Percentiles rank a stretch among this genome's conserved stretches.
phyloP scores from a whole-genome alignment of 2,797 vertebrate genomes.

The Garrulus glandarius region DNA sequence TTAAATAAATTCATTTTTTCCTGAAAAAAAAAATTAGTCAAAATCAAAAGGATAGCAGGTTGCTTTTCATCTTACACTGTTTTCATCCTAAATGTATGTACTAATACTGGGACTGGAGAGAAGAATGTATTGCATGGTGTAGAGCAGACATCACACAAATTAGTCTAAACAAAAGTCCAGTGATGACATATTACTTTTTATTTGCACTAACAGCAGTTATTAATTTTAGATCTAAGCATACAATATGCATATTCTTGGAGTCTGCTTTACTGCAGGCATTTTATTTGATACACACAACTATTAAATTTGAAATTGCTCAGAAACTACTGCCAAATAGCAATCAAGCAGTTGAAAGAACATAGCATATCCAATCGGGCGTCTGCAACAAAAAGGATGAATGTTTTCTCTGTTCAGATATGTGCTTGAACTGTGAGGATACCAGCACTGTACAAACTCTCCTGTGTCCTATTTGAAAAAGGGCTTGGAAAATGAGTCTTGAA shows the following conservation, averaged over 20 bases:
- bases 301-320: constrained; percentile 71
- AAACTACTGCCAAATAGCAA: constrained; percentile 71
- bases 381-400: constrained; percentile 29
- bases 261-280: constrained; percentile 65
- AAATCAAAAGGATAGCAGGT: constrained; percentile 30
- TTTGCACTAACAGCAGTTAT: constrained; percentile 58
- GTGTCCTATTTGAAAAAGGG: background rate
- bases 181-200: constrained; percentile 44
- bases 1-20: background rate
- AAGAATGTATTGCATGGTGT: constrained; percentile 23
- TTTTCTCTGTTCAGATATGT: constrained; percentile 40
- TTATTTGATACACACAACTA: constrained; percentile 64
- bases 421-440: constrained; percentile 27
- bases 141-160: constrained; percentile 49
- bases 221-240: constrained; percentile 69
- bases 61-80: constrained; percentile 36
- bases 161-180: constrained; percentile 67
- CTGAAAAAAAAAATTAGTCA: background rate
- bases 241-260: constrained; percentile 65
- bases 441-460: background rate
- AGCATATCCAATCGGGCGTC: background rate
- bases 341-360: constrained; percentile 66
- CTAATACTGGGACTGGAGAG: background rate
- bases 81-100: constrained; percentile 48
- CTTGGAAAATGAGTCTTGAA: background rate